Percentiles rank a stretch among this genome's conserved stretches.
Evolutionary conservation across 1,140 invertebrate species (phyloP).

Genomic region (Microplitis demolitor): DNA sequence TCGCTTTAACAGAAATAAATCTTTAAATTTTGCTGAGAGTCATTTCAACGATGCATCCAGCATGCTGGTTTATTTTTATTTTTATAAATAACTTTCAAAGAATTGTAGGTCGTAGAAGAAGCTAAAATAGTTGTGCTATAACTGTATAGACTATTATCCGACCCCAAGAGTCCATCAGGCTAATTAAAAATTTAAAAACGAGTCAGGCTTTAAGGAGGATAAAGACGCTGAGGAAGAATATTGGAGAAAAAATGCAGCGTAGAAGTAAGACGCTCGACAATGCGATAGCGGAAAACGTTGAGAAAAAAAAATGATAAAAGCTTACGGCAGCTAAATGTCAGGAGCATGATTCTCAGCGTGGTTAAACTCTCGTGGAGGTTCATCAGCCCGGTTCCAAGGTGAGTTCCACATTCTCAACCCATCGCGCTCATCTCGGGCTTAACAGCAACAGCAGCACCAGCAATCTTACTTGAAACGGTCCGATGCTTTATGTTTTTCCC

Average conservation of each 20-base stretch:
- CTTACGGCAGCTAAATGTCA: slow-evolving; percentile 29
- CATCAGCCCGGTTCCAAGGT: slow-evolving; percentile 35
- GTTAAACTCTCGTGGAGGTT: slow-evolving; percentile 31
- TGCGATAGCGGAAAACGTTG: not conserved
- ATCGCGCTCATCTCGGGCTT: slow-evolving; percentile 13
- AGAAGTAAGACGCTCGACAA: not conserved
- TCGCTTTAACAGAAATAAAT: no score
- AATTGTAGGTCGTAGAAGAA: no score
- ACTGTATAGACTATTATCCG: not conserved
- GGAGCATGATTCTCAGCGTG: slow-evolving; percentile 29
- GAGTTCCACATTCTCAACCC: slow-evolving; percentile 33
- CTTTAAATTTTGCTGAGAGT: no score
- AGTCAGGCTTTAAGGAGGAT: not conserved
- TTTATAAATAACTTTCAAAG: no score
- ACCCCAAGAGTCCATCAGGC: slow-evolving; percentile 23
- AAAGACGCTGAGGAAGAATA: slow-evolving; percentile 8
- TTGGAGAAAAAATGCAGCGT: not conserved
- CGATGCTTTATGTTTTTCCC: not conserved
- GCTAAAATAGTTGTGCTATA: no score
- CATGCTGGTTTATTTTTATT: no score
- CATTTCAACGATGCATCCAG: no score
- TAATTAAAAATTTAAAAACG: slow-evolving; percentile 22
- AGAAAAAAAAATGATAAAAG: slow-evolving; percentile 5
- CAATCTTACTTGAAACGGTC: no score
- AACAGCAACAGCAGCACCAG: no score